Conservation (phyloP, 37 sponge, comb jelly and placozoan species). For the Trichoplax adhaerens region DNA sequence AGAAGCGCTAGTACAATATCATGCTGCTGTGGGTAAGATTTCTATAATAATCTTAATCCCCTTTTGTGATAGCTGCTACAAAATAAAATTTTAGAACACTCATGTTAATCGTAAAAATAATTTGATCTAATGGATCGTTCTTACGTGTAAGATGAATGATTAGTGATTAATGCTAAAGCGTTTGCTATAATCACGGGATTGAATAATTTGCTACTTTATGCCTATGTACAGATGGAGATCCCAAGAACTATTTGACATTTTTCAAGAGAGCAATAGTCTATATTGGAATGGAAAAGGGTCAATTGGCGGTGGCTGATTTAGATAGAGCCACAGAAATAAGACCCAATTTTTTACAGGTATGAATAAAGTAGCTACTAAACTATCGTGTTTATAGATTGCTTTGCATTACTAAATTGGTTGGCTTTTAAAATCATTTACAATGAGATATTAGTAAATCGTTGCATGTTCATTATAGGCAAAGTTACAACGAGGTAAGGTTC, state of each 20-base stretch:
- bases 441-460: constrained; percentile 14
- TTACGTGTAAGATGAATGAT: background rate
- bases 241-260: constrained; percentile 74
- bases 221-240: constrained; percentile 62
- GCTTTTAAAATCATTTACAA: background rate
- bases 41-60: too few relatives aligned
- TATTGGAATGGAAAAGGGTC: constrained; percentile 69
- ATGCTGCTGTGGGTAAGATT: constrained; percentile 63
- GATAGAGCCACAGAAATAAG: constrained; percentile 46
- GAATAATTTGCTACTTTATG: background rate
- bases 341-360: constrained; percentile 68
- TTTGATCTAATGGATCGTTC: background rate
- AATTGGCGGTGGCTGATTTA: constrained; percentile 79
- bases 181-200: too few relatives aligned
- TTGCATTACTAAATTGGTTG: background rate
- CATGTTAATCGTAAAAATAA: background rate
- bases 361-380: background rate
- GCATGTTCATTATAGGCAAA: constrained; percentile 13
- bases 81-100: too few relatives aligned
- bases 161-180: background rate
- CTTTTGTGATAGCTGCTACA: too few relatives aligned
- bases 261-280: constrained; percentile 97
- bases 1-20: constrained; percentile 72
- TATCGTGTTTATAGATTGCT: too few relatives aligned
- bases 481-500: constrained; percentile 57